Evolutionary conservation across 2,797 vertebrate genomes (phyloP), one percentile per base, ranked within the genome.

Genomic region (Sebastes iracundus): DNA sequence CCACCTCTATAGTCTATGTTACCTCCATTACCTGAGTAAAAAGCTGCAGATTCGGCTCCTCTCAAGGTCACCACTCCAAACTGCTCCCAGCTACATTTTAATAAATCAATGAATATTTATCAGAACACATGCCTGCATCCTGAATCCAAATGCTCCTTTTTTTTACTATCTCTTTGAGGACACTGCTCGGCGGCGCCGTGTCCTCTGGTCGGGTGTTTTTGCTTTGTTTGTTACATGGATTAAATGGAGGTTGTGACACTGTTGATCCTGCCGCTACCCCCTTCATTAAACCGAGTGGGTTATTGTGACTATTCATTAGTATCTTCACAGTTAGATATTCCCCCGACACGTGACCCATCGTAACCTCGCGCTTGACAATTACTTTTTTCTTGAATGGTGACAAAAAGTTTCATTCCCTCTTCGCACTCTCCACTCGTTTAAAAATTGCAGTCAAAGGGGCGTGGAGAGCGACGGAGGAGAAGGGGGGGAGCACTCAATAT

Each of bases 101-200:
- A 95, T 95, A 95, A 94, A 95, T 93, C 95, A 92, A 94, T 96
- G 94, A 95, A 96, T 96, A 96, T 96, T 95, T 94, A 96, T 93
- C 87, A 90, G 87, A 82, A 84, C 82, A 75, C 92, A 87, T 67
- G 62, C 84, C 88, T 68, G 83, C 80, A 77, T 88, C 81, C 81
- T 75, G 90, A 94, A 95, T 94, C 83, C 86, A 84, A 93, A 94
- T 90, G 79, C 75, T 77, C 61, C 9, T 77, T 76, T 90, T 90
- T 75, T 92, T 92, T 71, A 82, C 83, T 80, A 83, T 84, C 78
- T 83, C 77, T 87, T 89, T 84, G 80, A 90, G 83, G 85, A 84
- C 80, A 59, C 55, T 33, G 79, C 83, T 83, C 70, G 72, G 75
- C 55, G 23, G 49, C 77, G 5, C 20, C 61, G 7, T 66, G 66